A percentile compares a stretch with the other conserved stretches of the same genome.
Conservation (phyloP, 2,113 vertebrate species). For the human (Homo sapiens) region GRCh38 chr1:47876501-47877000, state of each 20-base stretch:
- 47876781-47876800: not conserved
- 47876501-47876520: not conserved
- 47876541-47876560: too few species aligned
- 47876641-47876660: not conserved
- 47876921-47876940: not conserved
- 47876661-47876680: not conserved
- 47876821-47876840: not conserved
- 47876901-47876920: not conserved
- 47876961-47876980: not conserved
- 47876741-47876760: not conserved
- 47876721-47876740: not conserved
- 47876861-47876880: fast-evolving
- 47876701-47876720: not conserved
- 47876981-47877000: not conserved
- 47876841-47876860: not conserved
- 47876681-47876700: fast-evolving
- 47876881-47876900: not conserved
- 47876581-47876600: not conserved
- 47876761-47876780: not conserved
- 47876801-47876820: not conserved
- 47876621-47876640: not conserved
- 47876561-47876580: not conserved
- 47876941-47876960: not conserved
- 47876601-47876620: not conserved
- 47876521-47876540: not conserved